phyloP scores from a whole-genome alignment of 2,797 vertebrate species.

The Varecia variegata region DNA sequence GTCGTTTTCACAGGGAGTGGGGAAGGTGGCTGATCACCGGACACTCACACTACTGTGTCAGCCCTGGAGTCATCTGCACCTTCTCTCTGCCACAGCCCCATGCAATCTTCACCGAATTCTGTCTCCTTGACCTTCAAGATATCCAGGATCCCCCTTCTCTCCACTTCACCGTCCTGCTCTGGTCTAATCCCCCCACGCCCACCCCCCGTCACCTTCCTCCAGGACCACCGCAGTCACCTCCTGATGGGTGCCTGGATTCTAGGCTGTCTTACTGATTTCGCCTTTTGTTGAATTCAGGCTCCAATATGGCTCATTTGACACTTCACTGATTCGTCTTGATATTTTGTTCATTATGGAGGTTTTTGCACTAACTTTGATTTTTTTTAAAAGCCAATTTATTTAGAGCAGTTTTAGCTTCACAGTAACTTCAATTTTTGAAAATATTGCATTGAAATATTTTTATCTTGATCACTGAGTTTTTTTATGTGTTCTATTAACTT shows the following conservation, averaged over 20 bases:
- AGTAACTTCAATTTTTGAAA: background rate
- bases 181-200: background rate
- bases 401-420: background rate
- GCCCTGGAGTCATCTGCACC: background rate
- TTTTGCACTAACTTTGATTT: background rate
- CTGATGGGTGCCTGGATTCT: no score
- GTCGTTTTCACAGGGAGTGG: background rate
- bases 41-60: background rate
- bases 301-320: background rate
- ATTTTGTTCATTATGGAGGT: background rate
- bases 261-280: background rate
- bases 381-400: background rate
- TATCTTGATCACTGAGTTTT: background rate
- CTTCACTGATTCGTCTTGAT: background rate
- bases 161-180: background rate
- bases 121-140: background rate
- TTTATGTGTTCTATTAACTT: background rate
- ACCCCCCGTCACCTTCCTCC: background rate
- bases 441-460: background rate
- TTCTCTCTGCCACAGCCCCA: background rate
- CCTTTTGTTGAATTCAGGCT: background rate
- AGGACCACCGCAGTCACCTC: background rate
- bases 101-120: background rate
- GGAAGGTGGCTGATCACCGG: background rate
- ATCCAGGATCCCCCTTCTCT: background rate